Base-by-base conservation (phyloP, 2,113 vertebrate genomes). In the Saguinus imperator region DNA sequence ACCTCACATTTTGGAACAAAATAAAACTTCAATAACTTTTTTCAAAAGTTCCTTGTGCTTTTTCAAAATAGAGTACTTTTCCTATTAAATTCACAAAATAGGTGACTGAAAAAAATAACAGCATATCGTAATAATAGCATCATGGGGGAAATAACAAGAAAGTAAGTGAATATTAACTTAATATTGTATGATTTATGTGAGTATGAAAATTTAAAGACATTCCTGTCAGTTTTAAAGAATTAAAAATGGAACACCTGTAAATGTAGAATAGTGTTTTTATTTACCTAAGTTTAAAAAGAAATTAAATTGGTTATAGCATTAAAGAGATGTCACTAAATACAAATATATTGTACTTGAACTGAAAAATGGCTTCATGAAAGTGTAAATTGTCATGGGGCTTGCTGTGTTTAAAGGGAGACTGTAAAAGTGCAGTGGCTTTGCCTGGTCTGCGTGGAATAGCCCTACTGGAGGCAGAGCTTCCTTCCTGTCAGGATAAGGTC, bases 401-500 rank as follows among this genome's bases (percentile, higher is more conserved):
- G 48, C 8, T 92, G 8, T 80, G 35, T 70, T 5, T 66, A 40
- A 52, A 85, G 61, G 82, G 75, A 86, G 68, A 58, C 37, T 79
- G 21, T 55, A 10, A 32, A 94, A 84, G 64, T 92, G 29, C 85
- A 58, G 8, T 87, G 21, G 14, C 32, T 75, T n/a, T 93, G 70
- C 80, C 64, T 81, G 43, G 16, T 55, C 6, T 91, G 61, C 25
- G 18, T 89, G 55, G 72, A 87, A 66, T 82, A 66, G 77, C 84
- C 35, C 64, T 89, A 64, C 77, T 84, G 27, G 76, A 91, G 40
- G 83, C 72, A 88, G 58, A 55, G 52, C 58, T 94, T 96, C 95
- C 97, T 97, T 96, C 97, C 97, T 94, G 52, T 85, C 81, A 92
- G 92, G 89, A 45, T 94, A 92, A 94, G 66, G 85, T 79, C 92